A percentile compares a stretch with the other conserved stretches of the same genome.
Evolutionary conservation across 2,797 vertebrate species (phyloP).

Genomic region (Manis crassicaudata): DNA sequence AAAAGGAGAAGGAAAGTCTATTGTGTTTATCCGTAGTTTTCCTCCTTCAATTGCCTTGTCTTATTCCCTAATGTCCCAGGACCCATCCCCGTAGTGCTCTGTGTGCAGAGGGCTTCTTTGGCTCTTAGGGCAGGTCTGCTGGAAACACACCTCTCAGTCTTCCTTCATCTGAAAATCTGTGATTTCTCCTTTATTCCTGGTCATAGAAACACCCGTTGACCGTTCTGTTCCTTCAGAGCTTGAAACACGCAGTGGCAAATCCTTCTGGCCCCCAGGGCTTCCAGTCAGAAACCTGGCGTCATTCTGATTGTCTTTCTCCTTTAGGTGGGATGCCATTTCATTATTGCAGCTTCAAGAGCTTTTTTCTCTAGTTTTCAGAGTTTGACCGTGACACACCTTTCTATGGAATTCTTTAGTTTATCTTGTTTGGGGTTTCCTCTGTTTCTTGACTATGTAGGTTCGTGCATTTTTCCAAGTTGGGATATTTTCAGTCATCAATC

Average conservation of each 20-base stretch:
- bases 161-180: neutral
- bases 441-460: neutral
- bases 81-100: neutral
- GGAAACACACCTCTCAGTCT: neutral
- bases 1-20: neutral
- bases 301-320: neutral
- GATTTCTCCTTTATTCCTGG: neutral
- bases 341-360: neutral
- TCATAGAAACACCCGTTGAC: neutral
- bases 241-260: neutral
- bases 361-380: neutral
- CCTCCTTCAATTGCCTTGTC: neutral
- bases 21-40: neutral
- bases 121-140: neutral
- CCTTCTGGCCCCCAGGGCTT: neutral
- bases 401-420: neutral
- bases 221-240: neutral
- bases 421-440: neutral
- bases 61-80: neutral
- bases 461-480: neutral
- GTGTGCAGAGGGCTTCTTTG: neutral
- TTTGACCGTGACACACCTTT: neutral
- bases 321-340: neutral
- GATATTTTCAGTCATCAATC: neutral
- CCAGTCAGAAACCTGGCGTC: neutral